Base-by-base conservation (phyloP, 2,113 vertebrate species). In the Macquaria australasica region DNA sequence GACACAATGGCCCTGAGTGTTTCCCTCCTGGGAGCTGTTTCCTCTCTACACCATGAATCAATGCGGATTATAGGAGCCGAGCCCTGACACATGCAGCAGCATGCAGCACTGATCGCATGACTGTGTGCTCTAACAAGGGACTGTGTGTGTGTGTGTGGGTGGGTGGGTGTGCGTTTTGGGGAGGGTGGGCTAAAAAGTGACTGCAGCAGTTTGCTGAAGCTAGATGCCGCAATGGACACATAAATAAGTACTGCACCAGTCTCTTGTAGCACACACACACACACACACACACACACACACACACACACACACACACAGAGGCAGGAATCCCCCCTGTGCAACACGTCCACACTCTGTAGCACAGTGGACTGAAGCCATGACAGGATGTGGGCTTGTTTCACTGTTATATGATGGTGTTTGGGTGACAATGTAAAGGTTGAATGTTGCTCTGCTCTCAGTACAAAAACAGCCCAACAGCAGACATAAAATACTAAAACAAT, bases 231-330 rank as follows among this genome's bases (percentile, higher is more conserved):
- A 92, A 87, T 81, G 88, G 84, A 77, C 84, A 90, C 78, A 86
- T 88, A 75, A 90, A 88, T 92, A 88, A 89, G 79, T 88, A 91
- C 89, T 92, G 87, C 89, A 83, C 72, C 90, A 89, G 25, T 84
- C 51, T 66, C 41, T 23, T 28, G 72, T 63, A 58, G 67, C 45
- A 34, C 58, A 23, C 56, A 25, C 48, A n/a, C 48, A 34, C 59
- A 62, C n/a, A 21, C 31, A 79, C 74, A 39, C 31, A 34, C 60
- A 62, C n/a, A 23, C 31, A 69, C 68, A 39, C 41, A 67, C 45
- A 34, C 58, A 23, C 56, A 25, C 48, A n/a, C 48, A 34, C 60
- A 62, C n/a, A 23, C 31, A 69, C 68, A 39, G 8, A 75, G 59
- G 79, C 67, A 84, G 82, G 79, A 82, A 78, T 79, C 87, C 66